These are phyloP conservation scores for Amblyopsis hoosieri DNA, from an alignment of 2,797 vertebrate genomes.

Conservation along the genomic window DNA sequence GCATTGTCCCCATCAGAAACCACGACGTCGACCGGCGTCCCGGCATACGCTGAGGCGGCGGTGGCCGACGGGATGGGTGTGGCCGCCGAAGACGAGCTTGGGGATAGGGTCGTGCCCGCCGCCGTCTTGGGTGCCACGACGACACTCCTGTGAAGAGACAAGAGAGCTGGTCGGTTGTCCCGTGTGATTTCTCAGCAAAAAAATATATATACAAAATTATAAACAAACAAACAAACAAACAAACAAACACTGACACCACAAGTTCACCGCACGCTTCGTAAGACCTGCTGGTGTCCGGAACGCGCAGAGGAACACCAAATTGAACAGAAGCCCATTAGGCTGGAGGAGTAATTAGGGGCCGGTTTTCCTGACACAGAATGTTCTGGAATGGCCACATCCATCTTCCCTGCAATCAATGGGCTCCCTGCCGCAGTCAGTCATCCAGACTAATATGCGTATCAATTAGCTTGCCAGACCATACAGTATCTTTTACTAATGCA, in stretches of 20 bases:
- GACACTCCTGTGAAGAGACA: conserved; percentile 84
- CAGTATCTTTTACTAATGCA: not conserved
- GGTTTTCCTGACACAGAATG: conserved; percentile 43
- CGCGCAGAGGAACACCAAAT: conserved; percentile 8
- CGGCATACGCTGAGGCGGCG: conserved; percentile 57
- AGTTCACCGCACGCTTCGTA: conserved; percentile 5
- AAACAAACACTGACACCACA: conserved; percentile 12
- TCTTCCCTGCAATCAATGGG: conserved; percentile 46
- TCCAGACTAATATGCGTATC: conserved; percentile 21
- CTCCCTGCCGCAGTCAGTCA: conserved; percentile 28
- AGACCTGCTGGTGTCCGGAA: conserved; percentile 3
- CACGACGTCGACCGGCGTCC: conserved; percentile 78
- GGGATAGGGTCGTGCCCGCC: conserved; percentile 60
- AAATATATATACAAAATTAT: no score
- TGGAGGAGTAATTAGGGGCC: conserved; percentile 34
- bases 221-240: no score
- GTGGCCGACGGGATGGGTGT: conserved; percentile 49
- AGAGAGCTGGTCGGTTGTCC: conserved; percentile 2
- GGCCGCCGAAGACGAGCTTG: conserved; percentile 43
- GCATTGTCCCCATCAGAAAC: conserved; percentile 85
- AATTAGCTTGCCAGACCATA: conserved; percentile 3
- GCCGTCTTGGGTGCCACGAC: conserved; percentile 89
- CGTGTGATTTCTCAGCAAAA: not conserved
- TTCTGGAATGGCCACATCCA: conserved; percentile 46
- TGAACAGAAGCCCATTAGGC: conserved; percentile 26